Evolutionary conservation across 2,113 vertebrate species (phyloP).

Genomic region (Neogale vison): DNA sequence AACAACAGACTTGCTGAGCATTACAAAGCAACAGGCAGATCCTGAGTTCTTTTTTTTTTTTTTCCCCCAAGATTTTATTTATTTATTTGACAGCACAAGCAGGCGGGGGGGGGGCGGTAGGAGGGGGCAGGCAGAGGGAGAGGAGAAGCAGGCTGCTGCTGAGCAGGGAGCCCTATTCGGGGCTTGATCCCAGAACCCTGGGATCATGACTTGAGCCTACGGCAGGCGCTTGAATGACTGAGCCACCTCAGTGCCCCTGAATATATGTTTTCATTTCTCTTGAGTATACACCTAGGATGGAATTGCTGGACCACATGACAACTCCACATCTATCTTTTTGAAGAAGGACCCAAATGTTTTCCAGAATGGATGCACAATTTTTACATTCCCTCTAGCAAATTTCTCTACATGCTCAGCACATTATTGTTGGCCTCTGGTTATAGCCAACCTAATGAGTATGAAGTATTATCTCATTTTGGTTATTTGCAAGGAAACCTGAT

Average conservation of each 20-base stretch:
- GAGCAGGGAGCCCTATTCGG: too few species aligned
- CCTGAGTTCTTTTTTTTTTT: not conserved
- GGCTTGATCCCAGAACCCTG: not conserved
- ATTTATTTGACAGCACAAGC: not conserved
- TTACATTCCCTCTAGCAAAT: not conserved
- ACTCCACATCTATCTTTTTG: not conserved
- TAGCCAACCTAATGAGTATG: not conserved
- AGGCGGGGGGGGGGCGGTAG: fast-evolving
- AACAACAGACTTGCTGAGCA: not conserved
- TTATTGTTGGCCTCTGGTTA: not conserved
- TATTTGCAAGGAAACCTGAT: not conserved
- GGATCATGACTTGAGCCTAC: too few species aligned
- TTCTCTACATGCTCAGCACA: not conserved
- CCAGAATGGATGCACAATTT: not conserved
- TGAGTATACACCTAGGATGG: not conserved
- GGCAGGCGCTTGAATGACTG: not conserved
- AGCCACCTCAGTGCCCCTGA: too few species aligned
- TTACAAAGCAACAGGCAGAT: not conserved
- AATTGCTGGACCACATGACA: not conserved
- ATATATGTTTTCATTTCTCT: not conserved
- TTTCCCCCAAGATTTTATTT: not conserved
- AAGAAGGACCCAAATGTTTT: not conserved
- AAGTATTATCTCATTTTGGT: not conserved
- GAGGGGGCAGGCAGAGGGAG: too few species aligned
- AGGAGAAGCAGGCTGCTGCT: not conserved